Percentiles rank a stretch among this genome's conserved stretches.
Conservation (phyloP, 2,113 vertebrate species). For the Colinus virginianus region DNA sequence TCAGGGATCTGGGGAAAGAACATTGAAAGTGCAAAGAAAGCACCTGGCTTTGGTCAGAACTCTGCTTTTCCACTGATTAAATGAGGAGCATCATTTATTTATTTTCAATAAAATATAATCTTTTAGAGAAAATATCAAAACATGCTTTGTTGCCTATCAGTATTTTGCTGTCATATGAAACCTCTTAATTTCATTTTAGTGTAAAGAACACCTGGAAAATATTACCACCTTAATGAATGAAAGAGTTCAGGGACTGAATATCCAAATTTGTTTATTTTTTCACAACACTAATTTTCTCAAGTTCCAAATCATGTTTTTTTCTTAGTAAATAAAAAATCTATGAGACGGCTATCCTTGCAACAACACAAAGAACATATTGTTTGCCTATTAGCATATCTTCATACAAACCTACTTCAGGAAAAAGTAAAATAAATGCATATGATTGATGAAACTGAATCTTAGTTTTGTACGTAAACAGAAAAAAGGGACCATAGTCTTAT, state of each 20-base stretch:
- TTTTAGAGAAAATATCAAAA: background rate
- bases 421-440: background rate
- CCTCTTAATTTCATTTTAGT: background rate
- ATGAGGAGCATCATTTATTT: background rate
- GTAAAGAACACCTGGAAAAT: background rate
- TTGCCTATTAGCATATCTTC: background rate
- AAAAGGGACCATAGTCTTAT: background rate
- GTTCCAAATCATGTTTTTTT: background rate
- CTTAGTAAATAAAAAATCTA: background rate
- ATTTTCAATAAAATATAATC: background rate
- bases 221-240: background rate
- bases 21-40: background rate
- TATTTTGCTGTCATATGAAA: background rate
- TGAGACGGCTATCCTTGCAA: background rate
- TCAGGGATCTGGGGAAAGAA: background rate
- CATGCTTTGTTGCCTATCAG: fast-evolving
- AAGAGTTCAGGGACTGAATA: background rate
- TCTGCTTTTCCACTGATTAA: background rate
- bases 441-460: background rate
- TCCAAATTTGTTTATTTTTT: background rate
- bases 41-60: background rate
- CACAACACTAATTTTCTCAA: background rate
- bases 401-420: background rate
- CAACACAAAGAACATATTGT: background rate
- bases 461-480: background rate